These are phyloP conservation scores for Amblyteles armatorius DNA, from an alignment of 2,888 invertebrate species.

Conservation along the genomic window DNA sequence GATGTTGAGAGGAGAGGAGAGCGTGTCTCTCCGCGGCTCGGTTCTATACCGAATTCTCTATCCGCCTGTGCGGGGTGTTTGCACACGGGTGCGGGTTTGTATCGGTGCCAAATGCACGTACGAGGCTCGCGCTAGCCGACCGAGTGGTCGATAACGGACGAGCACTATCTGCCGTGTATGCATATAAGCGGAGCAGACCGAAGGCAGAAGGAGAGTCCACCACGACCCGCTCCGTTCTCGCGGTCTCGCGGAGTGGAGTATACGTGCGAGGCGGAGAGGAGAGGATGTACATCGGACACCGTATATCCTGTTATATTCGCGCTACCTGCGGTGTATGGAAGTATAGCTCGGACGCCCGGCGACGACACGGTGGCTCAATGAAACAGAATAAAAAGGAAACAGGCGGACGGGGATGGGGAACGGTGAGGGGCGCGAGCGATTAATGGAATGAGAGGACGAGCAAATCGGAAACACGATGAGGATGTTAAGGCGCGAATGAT, in stretches of 20 bases:
- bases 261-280: conserved; percentile 63
- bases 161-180: conserved; percentile 28
- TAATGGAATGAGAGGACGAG: conserved; percentile 3
- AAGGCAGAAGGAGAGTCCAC: conserved; percentile 25
- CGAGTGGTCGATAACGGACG: conserved; percentile 82
- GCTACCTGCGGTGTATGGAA: conserved; percentile 77
- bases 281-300: conserved; percentile 84
- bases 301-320: conserved; percentile 84
- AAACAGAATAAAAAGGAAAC: conserved; percentile 30
- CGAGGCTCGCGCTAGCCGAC: conserved; percentile 71
- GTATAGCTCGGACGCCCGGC: conserved; percentile 38
- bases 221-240: conserved; percentile 44
- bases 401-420: no score
- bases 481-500: conserved; percentile 17
- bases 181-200: conserved; percentile 35
- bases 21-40: conserved; percentile 27
- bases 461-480: not conserved
- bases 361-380: conserved; percentile 57
- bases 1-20: not conserved
- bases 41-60: conserved; percentile 28
- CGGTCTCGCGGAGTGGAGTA: conserved; percentile 21
- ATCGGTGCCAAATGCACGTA: conserved; percentile 58
- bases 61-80: conserved; percentile 1
- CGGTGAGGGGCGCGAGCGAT: not conserved
- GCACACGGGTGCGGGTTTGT: conserved; percentile 42